Base-by-base conservation (phyloP, 2,888 invertebrate genomes). In the Ichneumon xanthorius region DNA sequence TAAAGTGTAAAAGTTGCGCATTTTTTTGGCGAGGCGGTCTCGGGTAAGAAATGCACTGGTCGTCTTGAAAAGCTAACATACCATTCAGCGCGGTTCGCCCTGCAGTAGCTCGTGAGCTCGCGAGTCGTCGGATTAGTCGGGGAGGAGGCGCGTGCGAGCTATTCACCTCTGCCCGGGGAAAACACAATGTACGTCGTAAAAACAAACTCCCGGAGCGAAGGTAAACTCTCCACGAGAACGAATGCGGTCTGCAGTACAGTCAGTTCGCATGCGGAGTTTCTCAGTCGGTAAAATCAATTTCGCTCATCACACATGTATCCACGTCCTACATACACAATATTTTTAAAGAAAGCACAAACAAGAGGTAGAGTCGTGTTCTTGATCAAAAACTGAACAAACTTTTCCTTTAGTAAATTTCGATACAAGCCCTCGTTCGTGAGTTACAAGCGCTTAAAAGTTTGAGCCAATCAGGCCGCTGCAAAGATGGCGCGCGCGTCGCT, bases 191-290 rank as follows among this genome's bases (percentile, higher is more conserved):
- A 9, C 26, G 7, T 19, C 33, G 22, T 63, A 50, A 33, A 75
- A 75, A 75, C 22, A 75, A 75, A 75, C 75, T 30, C 19, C n/a
- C 33, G 2, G 50, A 63, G 48, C 26, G 22, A 50, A 65, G 63
- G 50, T 65, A 75, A 65, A 75, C 75, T 75, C 55, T 11, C 45
- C 48, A 33, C 33, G 50, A 75, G 75, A 75, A 75, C 63, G 37
- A 30, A 53, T 19, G 5, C 53, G 22, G 55, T 22, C 22, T 19
- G 22, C 4, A 55, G 22, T 9, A 1, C 19, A 22, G 55, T 9
- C 22, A 22, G 22, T 22, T 19, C 55, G 22, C 7, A 55, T 9
- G 6, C 55, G 9, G 55, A 55, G 19, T 55, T 22, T 19, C 55
- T 70, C 16, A 16, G 26, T 70, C 50, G 3, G 50, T 33, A 45